Evolutionary conservation across 1,140 invertebrate genomes (phyloP), one percentile per base, ranked within the genome.

Genomic region (Drosophila truncata): DNA sequence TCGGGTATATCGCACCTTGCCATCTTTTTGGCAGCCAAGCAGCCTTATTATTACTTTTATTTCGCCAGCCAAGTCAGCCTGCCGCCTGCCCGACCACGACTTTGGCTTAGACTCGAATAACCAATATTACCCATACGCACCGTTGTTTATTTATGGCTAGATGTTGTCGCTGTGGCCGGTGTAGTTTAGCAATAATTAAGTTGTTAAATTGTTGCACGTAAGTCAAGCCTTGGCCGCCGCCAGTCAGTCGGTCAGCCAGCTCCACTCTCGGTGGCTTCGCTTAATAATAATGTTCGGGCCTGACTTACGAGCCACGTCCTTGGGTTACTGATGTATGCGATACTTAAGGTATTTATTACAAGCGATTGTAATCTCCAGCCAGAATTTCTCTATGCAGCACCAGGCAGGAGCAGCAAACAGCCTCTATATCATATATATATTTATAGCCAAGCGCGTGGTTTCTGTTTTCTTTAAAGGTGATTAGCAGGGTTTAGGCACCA

Each of bases 331-430:
- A 91, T 91, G 90, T 87, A 91, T 91, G 84, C 79, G 88, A 91
- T 91, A 91, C 90, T 91, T 91, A 91, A 91, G 90, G 90, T 91
- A 91, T 91, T 91, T 91, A 91, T 91, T 91, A 91, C 90, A 91
- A 90, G 76, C 86, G 90, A 91, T 91, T 90, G 82, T 90, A 87
- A 91, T 91, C 90, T 86, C 50, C 75, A 80, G 78, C 74, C 86
- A 76, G 78, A 78, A 85, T 90, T 85, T 90, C 82, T 82, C 62
- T 78, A 62, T 61, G 66, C 50, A 20, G 14, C 63, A 60, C 39
- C 44, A 54, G 66, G 25, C 57, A 62, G 29, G 52, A 52, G 59
- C 65, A 47, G 31, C 65, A n/a, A 52, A 0, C 23, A 25, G 35
- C 29, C 27, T 16, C 50, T 9, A 0, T 2, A 7, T 5, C 23